A percentile compares a stretch with the other conserved stretches of the same genome.
Conservation (phyloP, 2,113 vertebrate species). For the Colistium nudipinnis region DNA sequence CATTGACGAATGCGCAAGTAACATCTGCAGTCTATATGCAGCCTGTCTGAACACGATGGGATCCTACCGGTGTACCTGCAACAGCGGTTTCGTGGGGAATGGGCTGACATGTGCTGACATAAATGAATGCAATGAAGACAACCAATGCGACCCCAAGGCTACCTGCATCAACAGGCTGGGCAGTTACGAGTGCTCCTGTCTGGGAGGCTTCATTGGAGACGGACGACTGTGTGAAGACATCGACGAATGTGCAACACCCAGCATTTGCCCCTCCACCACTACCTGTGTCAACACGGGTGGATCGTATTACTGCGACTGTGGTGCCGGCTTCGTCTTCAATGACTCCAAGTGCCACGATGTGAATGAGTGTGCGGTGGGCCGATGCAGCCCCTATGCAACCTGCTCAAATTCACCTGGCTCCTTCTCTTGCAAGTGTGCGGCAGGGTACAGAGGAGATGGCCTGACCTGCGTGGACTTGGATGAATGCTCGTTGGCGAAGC, state of each 20-base stretch:
- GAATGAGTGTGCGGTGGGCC: slow-evolving; percentile 76
- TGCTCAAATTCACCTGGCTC: slow-evolving; percentile 80
- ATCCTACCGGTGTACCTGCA: slow-evolving; percentile 80
- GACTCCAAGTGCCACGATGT: slow-evolving; percentile 74
- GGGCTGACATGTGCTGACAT: slow-evolving; percentile 81
- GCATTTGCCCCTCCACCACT: slow-evolving; percentile 73
- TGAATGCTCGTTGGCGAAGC: slow-evolving; percentile 72
- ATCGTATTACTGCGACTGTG: slow-evolving; percentile 82
- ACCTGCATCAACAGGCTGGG: slow-evolving; percentile 81
- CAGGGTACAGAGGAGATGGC: slow-evolving; percentile 81
- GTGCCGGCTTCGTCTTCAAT: slow-evolving; percentile 76
- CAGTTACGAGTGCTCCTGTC: slow-evolving; percentile 81
- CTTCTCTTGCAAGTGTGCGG: slow-evolving; percentile 78
- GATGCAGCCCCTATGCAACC: slow-evolving; percentile 74
- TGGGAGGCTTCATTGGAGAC: slow-evolving; percentile 76
- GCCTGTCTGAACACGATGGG: slow-evolving; percentile 78
- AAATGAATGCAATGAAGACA: slow-evolving; percentile 80
- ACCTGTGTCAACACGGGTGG: slow-evolving; percentile 81
- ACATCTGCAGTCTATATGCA: slow-evolving; percentile 78
- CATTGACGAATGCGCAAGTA: slow-evolving; percentile 80
- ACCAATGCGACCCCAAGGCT: slow-evolving; percentile 76
- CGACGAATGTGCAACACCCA: slow-evolving; percentile 75
- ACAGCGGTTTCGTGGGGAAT: slow-evolving; percentile 80
- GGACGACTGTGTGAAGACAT: slow-evolving; percentile 79
- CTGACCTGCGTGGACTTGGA: slow-evolving; percentile 78